phyloP scores from a whole-genome alignment of 2,888 invertebrate genomes.

The Eupeodes luniger region DNA sequence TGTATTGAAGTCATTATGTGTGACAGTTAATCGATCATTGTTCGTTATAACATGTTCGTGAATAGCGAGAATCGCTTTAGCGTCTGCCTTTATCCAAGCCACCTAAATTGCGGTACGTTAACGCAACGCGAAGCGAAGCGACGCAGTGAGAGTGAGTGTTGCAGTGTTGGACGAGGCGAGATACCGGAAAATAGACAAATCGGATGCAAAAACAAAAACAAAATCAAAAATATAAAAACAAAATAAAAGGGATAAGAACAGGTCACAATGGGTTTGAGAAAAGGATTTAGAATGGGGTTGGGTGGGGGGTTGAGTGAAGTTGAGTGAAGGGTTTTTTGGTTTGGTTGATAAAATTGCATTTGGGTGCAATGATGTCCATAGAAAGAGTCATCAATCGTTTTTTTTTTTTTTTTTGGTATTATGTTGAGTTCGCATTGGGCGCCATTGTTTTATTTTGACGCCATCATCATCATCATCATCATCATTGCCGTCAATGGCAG shows the following conservation, averaged over 20 bases:
- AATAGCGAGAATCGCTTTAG: conserved; percentile 96
- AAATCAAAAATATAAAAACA: background rate
- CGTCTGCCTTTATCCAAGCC: conserved; percentile 97
- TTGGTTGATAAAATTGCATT: conserved; percentile 78
- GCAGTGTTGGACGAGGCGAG: conserved; percentile 36
- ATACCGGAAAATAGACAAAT: conserved; percentile 61
- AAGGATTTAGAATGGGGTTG: background rate
- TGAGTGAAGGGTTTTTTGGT: conserved; percentile 38
- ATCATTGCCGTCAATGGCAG: conserved; percentile 43
- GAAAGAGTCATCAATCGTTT: conserved; percentile 54
- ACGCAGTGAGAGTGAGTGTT: background rate
- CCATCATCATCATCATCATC: conserved; percentile 72
- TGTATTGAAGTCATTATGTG: conserved; percentile 96
- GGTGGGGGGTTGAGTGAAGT: conserved; percentile 11
- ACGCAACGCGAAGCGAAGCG: background rate
- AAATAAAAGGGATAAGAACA: conserved; percentile 27
- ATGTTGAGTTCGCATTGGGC: conserved; percentile 54
- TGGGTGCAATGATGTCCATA: conserved; percentile 77
- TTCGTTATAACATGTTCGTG: conserved; percentile 97
- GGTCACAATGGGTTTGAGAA: conserved; percentile 37
- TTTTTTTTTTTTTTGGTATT: conserved; percentile 39
- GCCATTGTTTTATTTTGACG: conserved; percentile 63
- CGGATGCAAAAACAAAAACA: conserved; percentile 27
- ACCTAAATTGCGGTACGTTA: conserved; percentile 86
- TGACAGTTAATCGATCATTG: conserved; percentile 94